These are phyloP conservation scores for Akabosia matsudoensis DNA, from an alignment of 1,140 invertebrate genomes.

Conservation along the genomic window DNA sequence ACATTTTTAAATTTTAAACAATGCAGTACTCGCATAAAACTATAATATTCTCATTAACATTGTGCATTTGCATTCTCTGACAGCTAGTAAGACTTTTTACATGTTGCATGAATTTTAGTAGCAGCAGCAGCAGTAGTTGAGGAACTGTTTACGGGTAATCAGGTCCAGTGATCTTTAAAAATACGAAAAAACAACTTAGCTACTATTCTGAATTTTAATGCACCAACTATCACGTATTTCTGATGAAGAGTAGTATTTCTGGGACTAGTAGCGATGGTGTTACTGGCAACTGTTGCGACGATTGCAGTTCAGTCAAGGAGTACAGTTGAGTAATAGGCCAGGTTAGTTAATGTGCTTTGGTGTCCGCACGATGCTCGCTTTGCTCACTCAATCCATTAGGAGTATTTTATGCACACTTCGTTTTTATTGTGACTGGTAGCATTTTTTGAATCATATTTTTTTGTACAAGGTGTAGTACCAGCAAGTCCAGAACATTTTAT, in stretches of 20 bases:
- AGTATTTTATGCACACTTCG: not conserved
- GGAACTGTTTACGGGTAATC: too few relatives aligned
- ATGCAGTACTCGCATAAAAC: too few relatives aligned
- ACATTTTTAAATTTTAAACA: too few relatives aligned
- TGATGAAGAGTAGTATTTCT: too few relatives aligned
- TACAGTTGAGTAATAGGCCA: not conserved
- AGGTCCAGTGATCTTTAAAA: too few relatives aligned
- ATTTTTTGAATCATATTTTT: not conserved
- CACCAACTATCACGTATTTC: too few relatives aligned
- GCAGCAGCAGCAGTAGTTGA: too few relatives aligned
- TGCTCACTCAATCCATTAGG: conserved; percentile 9
- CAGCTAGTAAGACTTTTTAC: too few relatives aligned
- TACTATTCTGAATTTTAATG: conserved; percentile 7
- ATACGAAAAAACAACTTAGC: too few relatives aligned
- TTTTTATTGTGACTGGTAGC: conserved; percentile 2
- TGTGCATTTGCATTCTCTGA: not conserved
- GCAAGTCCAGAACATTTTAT: not conserved
- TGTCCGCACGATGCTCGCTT: not conserved
- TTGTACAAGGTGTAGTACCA: not conserved
- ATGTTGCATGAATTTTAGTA: not conserved
- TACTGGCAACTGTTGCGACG: too few relatives aligned
- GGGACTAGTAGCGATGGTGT: too few relatives aligned
- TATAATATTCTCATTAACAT: not conserved
- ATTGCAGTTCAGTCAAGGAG: not conserved
- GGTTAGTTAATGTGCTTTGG: not conserved